These are phyloP conservation scores for Sebastes hubbsi DNA, from an alignment of 2,797 vertebrate species.

Conservation along the genomic window DNA sequence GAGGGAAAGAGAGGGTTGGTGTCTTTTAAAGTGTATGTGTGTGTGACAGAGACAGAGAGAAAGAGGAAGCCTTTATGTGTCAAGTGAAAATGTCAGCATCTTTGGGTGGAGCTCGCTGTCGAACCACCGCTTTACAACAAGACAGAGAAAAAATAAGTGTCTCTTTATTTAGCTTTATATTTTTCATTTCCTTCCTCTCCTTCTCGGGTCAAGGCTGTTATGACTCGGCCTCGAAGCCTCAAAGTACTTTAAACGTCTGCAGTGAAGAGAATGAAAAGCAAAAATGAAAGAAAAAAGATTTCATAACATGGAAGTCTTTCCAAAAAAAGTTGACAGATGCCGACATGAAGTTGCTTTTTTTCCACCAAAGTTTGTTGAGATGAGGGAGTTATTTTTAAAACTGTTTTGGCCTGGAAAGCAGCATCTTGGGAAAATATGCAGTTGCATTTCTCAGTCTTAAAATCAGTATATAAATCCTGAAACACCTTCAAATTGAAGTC, in stretches of 20 bases:
- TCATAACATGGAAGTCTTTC: background rate
- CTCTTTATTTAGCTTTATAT: slow-evolving; percentile 20
- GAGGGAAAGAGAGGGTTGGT: background rate
- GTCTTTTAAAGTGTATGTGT: background rate
- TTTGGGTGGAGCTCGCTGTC: background rate
- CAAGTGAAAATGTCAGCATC: slow-evolving; percentile 25
- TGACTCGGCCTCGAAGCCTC: background rate
- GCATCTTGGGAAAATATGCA: background rate
- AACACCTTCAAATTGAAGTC: background rate
- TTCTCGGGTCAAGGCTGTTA: slow-evolving; percentile 27
- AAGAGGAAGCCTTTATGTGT: background rate
- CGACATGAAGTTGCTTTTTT: background rate
- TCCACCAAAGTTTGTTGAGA: slow-evolving; percentile 8
- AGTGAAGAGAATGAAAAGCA: background rate
- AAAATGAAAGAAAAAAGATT: background rate
- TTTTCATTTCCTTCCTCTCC: slow-evolving; percentile 6
- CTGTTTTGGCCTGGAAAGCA: slow-evolving; percentile 23
- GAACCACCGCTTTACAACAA: background rate
- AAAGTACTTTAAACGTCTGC: slow-evolving; percentile 3
- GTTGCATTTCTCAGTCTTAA: background rate
- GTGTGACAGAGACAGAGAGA: background rate
- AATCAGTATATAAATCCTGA: background rate
- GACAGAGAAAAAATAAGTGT: background rate
- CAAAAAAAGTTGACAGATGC: background rate
- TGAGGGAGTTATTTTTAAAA: slow-evolving; percentile 14